Base-by-base conservation (phyloP, 2,797 vertebrate species). In the Pterois miles region DNA sequence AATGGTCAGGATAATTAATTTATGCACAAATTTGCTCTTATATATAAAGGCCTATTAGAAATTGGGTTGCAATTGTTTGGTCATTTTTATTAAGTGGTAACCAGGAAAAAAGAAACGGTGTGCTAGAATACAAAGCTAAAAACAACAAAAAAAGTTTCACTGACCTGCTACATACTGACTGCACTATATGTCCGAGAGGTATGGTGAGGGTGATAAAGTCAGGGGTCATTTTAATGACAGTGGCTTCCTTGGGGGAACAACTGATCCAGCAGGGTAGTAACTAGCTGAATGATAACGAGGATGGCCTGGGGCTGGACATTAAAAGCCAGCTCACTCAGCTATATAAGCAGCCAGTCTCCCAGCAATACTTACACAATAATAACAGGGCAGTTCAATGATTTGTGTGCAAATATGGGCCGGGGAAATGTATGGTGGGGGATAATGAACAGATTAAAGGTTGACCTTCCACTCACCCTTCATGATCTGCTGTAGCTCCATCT, bases 401-500 rank as follows among this genome's bases (percentile, higher is more conserved):
- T 69, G 80, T 77, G 57, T 43, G 22, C 6, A 74, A 59, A 74
- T 69, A 65, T 16, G 62, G 9, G 43, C 16, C 16, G 22, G 33
- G 23, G 48, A 10, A 33, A 70, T 54, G 5, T 25, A 40, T 6
- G 29, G 11, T 48, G 8, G 20, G 43, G 29, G 12, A 60, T 68
- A 40, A 52, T 50, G 11, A 69, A 38, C 22, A 34, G 48, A 58
- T 38, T n/a, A 70, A 60, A 67, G 18, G 5, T 18, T 1, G 46
- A 60, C 34, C 34, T 34, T 43, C 8, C 29, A 60, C 81, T 91
- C 59, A 98, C 97, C 98, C 91, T 98, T 99, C 98, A 99, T 99
- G 86, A 99, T 99, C 87, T 99, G 97, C 95, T 99, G 97, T 12
- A 99, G 96, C 71, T 99, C 98, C 97, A 99, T 98, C 95, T 98